These are phyloP conservation scores for Ectemnius cavifrons DNA, from an alignment of 2,888 invertebrate species.

Conservation along the genomic window DNA sequence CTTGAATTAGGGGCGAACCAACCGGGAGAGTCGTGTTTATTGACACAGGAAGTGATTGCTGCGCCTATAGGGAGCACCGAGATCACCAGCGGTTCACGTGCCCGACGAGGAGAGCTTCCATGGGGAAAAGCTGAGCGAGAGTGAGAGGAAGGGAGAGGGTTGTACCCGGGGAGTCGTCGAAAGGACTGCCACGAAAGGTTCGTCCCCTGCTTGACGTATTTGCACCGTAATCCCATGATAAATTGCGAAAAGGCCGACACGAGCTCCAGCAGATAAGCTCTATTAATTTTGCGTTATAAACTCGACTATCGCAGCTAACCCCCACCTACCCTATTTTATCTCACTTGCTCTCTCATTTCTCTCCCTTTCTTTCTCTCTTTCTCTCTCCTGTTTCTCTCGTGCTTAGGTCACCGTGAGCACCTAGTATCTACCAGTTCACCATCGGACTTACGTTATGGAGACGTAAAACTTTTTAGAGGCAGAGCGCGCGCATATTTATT, in stretches of 20 bases:
- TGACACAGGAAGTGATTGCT: conserved; percentile 76
- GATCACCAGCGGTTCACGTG: conserved; percentile 21
- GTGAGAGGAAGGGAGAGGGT: conserved; percentile 2
- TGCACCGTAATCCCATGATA: conserved; percentile 77
- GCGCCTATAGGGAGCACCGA: conserved; percentile 52
- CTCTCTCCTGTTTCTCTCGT: no score
- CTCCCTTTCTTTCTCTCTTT: not conserved
- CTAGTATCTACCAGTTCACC: conserved; percentile 1
- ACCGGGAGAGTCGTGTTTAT: conserved; percentile 72
- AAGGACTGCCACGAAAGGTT: conserved; percentile 31
- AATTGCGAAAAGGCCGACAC: conserved; percentile 72
- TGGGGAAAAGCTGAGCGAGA: conserved; percentile 10
- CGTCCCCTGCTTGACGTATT: conserved; percentile 68
- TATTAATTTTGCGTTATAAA: conserved; percentile 78
- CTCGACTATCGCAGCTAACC: conserved; percentile 47
- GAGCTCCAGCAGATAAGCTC: conserved; percentile 70
- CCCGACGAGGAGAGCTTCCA: conserved; percentile 29
- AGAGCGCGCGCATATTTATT: conserved; percentile 53
- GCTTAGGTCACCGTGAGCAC: no score
- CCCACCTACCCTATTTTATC: not conserved
- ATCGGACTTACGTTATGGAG: conserved; percentile 50
- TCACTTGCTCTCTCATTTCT: no score
- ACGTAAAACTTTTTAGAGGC: conserved; percentile 54
- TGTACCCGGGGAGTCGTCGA: conserved; percentile 3
- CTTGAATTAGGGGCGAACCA: conserved; percentile 66